Evolutionary conservation across 92 coral and sea anemone species (phyloP).

Genomic region (Diadumene lineata): DNA sequence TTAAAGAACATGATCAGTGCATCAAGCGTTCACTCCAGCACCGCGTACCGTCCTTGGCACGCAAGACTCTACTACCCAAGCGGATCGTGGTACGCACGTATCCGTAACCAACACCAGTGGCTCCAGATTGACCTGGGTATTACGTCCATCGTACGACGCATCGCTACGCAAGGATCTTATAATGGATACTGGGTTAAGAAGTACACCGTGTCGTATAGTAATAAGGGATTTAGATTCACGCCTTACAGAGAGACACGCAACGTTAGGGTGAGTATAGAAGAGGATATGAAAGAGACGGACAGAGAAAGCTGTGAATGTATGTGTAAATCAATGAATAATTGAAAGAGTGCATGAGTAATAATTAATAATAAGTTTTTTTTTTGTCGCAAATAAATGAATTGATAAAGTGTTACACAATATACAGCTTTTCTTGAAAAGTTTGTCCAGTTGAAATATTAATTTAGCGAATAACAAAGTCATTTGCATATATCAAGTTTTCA

Average conservation of each 20-base stretch:
- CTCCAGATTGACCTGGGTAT: slow-evolving; percentile 67
- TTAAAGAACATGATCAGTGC: slow-evolving; percentile 68
- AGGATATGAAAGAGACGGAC: no score
- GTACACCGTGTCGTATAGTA: slow-evolving; percentile 56
- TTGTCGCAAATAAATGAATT: no score
- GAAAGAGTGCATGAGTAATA: no score
- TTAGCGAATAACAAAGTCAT: no score
- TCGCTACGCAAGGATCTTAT: slow-evolving; percentile 73
- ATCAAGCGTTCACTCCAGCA: slow-evolving; percentile 51
- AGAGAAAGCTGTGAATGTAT: no score
- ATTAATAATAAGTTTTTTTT: no score
- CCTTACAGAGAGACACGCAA: slow-evolving; percentile 47
- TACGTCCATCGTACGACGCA: slow-evolving; percentile 41
- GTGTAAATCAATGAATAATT: no score
- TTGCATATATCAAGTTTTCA: no score
- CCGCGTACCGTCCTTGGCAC: slow-evolving; percentile 76
- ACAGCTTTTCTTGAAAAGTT: no score
- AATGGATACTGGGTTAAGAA: slow-evolving; percentile 62
- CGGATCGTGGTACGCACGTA: slow-evolving; percentile 73
- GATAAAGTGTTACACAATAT: no score
- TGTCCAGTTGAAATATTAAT: no score
- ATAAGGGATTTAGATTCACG: slow-evolving; percentile 60
- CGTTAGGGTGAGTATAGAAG: slow-evolving; percentile 39
- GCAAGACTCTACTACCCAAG: slow-evolving; percentile 63
- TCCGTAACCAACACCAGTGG: slow-evolving; percentile 66